Conservation (phyloP, 2,797 vertebrate species). For the Mormyrus hasselquistii region DNA sequence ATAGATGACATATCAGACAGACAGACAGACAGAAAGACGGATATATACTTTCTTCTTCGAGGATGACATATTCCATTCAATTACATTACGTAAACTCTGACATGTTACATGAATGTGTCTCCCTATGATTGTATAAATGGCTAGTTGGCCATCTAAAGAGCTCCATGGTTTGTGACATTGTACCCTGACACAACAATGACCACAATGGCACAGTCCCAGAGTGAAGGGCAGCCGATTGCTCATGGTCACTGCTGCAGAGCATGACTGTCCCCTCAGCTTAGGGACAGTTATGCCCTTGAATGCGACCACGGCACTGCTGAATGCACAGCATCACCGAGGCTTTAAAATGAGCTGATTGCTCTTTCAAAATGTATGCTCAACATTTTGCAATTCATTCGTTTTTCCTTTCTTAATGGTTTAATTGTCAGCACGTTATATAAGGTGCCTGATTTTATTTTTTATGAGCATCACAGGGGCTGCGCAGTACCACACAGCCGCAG, state of each 20-base stretch:
- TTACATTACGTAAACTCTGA: neutral
- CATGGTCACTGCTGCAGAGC: neutral
- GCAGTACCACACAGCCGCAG: neutral
- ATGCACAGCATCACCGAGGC: neutral
- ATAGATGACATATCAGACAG: neutral
- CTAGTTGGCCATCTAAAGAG: neutral
- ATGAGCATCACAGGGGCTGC: neutral
- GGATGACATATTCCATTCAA: neutral
- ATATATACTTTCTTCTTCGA: neutral
- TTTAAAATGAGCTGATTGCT: neutral
- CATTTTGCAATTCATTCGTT: neutral
- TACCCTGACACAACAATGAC: neutral
- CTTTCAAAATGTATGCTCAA: neutral
- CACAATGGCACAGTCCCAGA: neutral
- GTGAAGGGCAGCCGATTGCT: neutral
- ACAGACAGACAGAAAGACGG: neutral
- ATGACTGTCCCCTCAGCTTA: neutral
- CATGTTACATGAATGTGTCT: neutral
- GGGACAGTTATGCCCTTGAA: neutral
- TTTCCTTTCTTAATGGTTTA: neutral
- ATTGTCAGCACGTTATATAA: neutral
- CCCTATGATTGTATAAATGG: neutral
- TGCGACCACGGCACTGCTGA: neutral
- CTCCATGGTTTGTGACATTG: neutral
- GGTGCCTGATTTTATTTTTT: neutral